A percentile compares a stretch with the other conserved stretches of the same genome.
These are phyloP conservation scores for Lagopus muta DNA, from an alignment of 2,113 vertebrate genomes.

Conservation along the genomic window DNA sequence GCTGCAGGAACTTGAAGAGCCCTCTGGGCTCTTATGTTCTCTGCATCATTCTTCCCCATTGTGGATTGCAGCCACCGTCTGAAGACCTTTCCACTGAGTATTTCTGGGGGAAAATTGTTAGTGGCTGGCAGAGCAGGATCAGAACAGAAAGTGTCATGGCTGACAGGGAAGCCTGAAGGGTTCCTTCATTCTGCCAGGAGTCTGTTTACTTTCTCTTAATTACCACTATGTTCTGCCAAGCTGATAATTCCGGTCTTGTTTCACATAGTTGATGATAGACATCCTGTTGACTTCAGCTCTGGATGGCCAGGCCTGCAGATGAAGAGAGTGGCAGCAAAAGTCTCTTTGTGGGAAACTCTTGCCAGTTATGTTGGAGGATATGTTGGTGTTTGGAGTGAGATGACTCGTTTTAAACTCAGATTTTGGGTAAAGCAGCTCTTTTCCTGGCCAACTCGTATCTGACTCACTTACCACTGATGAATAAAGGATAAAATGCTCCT, in stretches of 20 bases:
- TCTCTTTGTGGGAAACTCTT: constrained; percentile 71
- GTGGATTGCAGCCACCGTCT: not conserved
- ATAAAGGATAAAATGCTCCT: constrained; percentile 82
- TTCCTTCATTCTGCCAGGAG: not conserved
- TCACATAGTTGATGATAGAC: not conserved
- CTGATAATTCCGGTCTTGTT: not conserved
- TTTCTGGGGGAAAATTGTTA: not conserved
- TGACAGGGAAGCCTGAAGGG: not conserved
- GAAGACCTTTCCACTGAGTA: not conserved
- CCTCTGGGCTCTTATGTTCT: not conserved
- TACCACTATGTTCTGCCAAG: not conserved
- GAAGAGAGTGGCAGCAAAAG: constrained; percentile 70
- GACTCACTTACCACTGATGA: constrained; percentile 84
- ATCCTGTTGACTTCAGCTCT: constrained; percentile 10
- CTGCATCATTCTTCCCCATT: accelerated
- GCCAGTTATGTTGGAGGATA: constrained; percentile 80
- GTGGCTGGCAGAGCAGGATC: not conserved
- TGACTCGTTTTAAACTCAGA: constrained; percentile 80
- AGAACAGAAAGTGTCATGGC: accelerated
- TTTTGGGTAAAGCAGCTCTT: constrained; percentile 82
- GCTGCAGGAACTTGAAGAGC: not conserved
- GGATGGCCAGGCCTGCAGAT: constrained; percentile 35
- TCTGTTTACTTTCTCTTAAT: not conserved
- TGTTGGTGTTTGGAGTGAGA: constrained; percentile 82
- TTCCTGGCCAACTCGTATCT: constrained; percentile 84